Conservation (phyloP, 2,797 vertebrate species). For the Argyrosomus regius region DNA sequence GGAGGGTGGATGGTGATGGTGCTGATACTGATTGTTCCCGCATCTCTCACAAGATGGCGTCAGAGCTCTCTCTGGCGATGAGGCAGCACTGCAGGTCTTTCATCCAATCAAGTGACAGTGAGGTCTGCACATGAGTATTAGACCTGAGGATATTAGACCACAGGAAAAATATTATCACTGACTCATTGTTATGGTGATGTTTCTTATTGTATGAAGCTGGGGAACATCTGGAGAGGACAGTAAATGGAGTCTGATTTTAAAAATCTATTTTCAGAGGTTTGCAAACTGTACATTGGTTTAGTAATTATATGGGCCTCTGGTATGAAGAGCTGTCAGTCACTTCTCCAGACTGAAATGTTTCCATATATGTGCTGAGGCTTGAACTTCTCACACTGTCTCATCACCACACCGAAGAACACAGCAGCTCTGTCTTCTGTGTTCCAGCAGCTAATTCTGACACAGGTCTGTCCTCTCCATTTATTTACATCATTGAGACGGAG, state of each 20-base stretch:
- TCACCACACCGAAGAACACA: slow-evolving; percentile 3
- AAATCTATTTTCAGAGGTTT: not conserved
- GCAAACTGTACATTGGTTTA: not conserved
- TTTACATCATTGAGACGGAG: slow-evolving; percentile 16
- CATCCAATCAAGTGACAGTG: slow-evolving; percentile 6
- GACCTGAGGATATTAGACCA: not conserved
- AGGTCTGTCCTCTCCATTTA: slow-evolving; percentile 30
- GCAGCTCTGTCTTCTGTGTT: slow-evolving; percentile 39
- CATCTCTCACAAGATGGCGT: slow-evolving; percentile 61
- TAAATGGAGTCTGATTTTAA: not conserved
- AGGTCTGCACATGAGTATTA: not conserved
- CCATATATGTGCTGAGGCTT: slow-evolving; percentile 7
- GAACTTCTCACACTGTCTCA: slow-evolving; percentile 7
- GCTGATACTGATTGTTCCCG: not conserved
- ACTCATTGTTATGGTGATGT: slow-evolving; percentile 11
- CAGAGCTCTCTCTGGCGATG: slow-evolving; percentile 44
- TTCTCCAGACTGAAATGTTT: not conserved
- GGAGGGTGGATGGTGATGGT: not conserved
- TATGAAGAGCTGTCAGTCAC: slow-evolving; percentile 33
- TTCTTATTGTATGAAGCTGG: not conserved
- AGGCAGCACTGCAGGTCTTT: slow-evolving; percentile 18
- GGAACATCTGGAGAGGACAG: slow-evolving; percentile 5
- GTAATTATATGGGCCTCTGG: not conserved
- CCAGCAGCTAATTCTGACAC: slow-evolving; percentile 49
- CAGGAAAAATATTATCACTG: not conserved